Conservation (phyloP, 2,888 invertebrate species). For the Chorisops tibialis region DNA sequence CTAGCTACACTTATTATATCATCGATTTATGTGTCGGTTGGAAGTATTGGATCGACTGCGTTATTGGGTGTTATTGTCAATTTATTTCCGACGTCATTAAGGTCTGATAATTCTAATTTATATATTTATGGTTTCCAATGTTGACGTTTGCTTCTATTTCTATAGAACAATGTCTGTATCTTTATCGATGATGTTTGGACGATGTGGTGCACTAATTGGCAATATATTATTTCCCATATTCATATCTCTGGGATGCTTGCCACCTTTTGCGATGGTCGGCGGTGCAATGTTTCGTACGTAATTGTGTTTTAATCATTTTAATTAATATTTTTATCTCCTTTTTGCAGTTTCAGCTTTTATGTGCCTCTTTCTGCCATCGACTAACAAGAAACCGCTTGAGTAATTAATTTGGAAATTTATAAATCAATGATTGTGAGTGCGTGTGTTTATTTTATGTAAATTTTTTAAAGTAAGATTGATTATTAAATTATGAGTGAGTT, state of each 20-base stretch:
- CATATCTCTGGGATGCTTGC: constrained; percentile 64
- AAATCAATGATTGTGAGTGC: no score
- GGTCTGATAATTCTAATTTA: constrained; percentile 38
- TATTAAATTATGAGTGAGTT: no score
- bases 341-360: constrained; percentile 5
- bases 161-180: constrained; percentile 74
- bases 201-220: constrained; percentile 67
- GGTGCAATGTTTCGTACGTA: constrained; percentile 59
- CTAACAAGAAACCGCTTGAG: constrained; percentile 12
- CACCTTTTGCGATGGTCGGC: constrained; percentile 69
- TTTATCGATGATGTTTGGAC: constrained; percentile 66
- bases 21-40: constrained; percentile 55
- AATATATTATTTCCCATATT: constrained; percentile 69
- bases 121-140: constrained; percentile 56
- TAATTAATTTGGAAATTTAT: background rate
- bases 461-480: no score
- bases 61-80: constrained; percentile 44
- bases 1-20: constrained; percentile 57
- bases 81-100: constrained; percentile 47
- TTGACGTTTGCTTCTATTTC: background rate
- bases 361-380: background rate
- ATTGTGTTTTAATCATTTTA: background rate
- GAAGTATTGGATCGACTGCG: constrained; percentile 45
- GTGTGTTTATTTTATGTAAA: no score
- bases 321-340: background rate